Conservation (phyloP, 2,888 invertebrate genomes). For the Sminthurinus aureus region DNA sequence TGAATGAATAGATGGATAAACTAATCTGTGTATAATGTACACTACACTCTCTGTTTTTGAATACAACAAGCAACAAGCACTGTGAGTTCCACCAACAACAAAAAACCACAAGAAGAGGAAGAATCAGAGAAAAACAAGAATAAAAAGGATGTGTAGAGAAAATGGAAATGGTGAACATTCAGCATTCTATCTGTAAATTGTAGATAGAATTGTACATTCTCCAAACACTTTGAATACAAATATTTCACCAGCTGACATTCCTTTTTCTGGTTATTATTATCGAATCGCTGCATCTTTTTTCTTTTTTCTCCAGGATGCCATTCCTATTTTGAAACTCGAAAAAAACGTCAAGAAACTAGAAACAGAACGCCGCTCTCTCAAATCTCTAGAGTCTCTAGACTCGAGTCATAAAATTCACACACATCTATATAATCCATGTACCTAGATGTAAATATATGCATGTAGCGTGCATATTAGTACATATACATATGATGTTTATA, state of each 20-base stretch:
- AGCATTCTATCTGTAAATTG: background rate
- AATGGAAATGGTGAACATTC: background rate
- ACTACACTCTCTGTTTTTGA: too few relatives aligned
- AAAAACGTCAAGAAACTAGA: background rate
- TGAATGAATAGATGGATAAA: too few relatives aligned
- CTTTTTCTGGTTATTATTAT: constrained; percentile 12
- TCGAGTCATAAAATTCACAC: background rate
- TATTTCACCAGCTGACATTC: background rate
- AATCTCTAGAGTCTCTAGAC: background rate
- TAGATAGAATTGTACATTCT: background rate
- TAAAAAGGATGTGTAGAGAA: background rate
- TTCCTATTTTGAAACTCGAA: background rate
- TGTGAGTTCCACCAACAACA: too few relatives aligned
- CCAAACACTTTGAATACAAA: background rate
- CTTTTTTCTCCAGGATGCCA: background rate
- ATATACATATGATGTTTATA: too few relatives aligned
- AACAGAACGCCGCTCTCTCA: background rate
- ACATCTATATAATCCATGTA: too few relatives aligned
- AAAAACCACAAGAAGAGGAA: background rate
- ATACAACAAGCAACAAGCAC: too few relatives aligned
- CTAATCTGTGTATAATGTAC: too few relatives aligned
- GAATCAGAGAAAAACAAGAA: background rate
- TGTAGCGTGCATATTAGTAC: too few relatives aligned
- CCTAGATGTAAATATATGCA: too few relatives aligned
- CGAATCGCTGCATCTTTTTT: background rate